phyloP scores from a whole-genome alignment of 2,113 vertebrate species.

The Crotalus horridus region DNA sequence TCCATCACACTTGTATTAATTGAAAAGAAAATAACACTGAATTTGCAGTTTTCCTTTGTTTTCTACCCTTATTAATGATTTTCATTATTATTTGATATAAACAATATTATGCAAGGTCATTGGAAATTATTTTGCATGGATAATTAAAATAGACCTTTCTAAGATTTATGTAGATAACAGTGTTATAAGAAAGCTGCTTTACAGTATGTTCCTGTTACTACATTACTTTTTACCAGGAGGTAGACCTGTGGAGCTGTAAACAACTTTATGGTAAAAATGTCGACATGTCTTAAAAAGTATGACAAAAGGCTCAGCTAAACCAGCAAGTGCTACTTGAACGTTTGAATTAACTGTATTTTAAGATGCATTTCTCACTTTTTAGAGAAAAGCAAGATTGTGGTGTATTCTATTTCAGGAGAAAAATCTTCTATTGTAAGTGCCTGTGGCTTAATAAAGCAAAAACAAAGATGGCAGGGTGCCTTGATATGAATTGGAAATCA shows the following conservation, averaged over 20 bases:
- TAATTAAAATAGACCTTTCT: not conserved
- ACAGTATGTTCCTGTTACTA: not conserved
- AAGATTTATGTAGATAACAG: not conserved
- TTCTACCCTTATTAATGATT: not conserved
- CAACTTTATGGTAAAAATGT: not conserved
- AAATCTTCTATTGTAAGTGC: too few species aligned
- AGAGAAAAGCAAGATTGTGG: not conserved
- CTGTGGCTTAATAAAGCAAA: not conserved
- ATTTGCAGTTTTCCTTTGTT: constrained; percentile 1
- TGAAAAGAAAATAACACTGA: constrained; percentile 37
- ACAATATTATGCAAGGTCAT: constrained; percentile 17
- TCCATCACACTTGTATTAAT: too few species aligned
- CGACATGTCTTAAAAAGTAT: not conserved
- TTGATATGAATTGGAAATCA: not conserved
- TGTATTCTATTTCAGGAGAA: too few species aligned
- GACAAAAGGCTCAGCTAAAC: not conserved
- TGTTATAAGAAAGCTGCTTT: not conserved
- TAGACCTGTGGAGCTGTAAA: not conserved
- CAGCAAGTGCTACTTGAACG: not conserved
- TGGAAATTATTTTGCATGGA: not conserved
- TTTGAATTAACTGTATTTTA: constrained; percentile 1
- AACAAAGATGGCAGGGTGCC: not conserved
- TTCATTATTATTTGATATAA: constrained; percentile 30
- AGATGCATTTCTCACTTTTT: not conserved
- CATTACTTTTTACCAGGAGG: not conserved